A percentile compares a stretch with the other conserved stretches of the same genome.
Conservation (phyloP, 2,113 vertebrate species). For the Sitta europaea region DNA sequence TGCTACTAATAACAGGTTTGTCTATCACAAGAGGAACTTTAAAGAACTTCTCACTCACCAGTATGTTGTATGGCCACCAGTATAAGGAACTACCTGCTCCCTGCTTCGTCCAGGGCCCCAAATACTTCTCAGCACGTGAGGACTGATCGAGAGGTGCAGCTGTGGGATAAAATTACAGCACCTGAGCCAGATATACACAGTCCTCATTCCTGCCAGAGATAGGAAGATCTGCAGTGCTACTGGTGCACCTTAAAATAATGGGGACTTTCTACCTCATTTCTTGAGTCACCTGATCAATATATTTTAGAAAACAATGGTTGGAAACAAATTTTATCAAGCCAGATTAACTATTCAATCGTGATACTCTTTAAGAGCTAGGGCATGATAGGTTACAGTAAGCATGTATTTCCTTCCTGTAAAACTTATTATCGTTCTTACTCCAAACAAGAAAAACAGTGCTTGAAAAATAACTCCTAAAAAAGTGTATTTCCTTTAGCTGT, state of each 20-base stretch:
- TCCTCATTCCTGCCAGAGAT: rapidly evolving
- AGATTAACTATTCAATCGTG: background rate
- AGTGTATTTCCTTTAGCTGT: background rate
- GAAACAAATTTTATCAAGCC: background rate
- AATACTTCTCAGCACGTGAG: background rate
- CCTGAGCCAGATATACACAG: too few species aligned
- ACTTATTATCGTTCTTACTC: background rate
- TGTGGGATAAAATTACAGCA: background rate
- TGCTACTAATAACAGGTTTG: background rate
- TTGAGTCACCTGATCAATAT: background rate
- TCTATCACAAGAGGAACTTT: background rate
- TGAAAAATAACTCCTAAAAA: background rate
- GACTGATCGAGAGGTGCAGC: background rate
- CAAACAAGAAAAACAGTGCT: background rate
- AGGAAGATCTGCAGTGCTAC: background rate
- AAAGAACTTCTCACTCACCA: background rate
- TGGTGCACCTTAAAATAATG: background rate
- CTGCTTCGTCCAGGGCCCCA: background rate
- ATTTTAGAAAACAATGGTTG: background rate
- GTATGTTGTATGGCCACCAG: rapidly evolving
- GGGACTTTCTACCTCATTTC: background rate
- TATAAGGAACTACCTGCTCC: background rate
- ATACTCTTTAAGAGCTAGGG: background rate
- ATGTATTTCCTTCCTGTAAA: background rate
- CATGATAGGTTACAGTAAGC: background rate